A percentile compares a stretch with the other conserved stretches of the same genome.
phyloP scores from a whole-genome alignment of 2,888 invertebrate genomes.

The Acrobasis repandana region DNA sequence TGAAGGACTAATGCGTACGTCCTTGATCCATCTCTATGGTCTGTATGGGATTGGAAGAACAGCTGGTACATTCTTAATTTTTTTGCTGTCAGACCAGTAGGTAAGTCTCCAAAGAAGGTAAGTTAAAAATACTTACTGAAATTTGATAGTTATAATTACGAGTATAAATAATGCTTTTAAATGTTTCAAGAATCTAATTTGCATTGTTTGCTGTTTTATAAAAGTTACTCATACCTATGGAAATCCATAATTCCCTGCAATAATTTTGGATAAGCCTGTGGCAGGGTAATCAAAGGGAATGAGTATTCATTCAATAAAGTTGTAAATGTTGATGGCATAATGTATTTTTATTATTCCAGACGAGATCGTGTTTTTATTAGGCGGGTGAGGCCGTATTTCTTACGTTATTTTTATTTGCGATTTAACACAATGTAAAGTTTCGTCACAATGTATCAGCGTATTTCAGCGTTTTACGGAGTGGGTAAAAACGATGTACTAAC shows the following conservation, averaged over 20 bases:
- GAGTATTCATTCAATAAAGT: constrained; percentile 7
- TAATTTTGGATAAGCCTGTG: background rate
- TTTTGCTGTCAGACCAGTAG: too few species aligned
- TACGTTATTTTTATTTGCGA: constrained; percentile 1
- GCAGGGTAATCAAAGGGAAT: constrained; percentile 11
- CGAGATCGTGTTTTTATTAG: background rate
- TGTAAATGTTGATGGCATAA: background rate
- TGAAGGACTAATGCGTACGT: too few species aligned
- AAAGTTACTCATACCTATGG: background rate
- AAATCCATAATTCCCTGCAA: background rate
- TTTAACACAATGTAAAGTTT: background rate
- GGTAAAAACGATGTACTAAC: too few species aligned
- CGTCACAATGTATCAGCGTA: background rate
- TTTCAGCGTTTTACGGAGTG: background rate
- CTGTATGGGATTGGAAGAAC: too few species aligned
- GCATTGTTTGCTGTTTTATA: too few species aligned
- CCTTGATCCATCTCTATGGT: too few species aligned
- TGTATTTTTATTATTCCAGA: background rate
- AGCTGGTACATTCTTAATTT: too few species aligned
- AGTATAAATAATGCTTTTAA: too few species aligned
- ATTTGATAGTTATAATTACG: too few species aligned
- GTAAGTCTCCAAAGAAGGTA: too few species aligned
- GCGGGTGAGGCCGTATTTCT: background rate
- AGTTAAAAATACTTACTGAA: too few species aligned
- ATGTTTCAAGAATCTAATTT: too few species aligned